phyloP scores from a whole-genome alignment of 2,888 invertebrate species.

The Lasius fuliginosus region DNA sequence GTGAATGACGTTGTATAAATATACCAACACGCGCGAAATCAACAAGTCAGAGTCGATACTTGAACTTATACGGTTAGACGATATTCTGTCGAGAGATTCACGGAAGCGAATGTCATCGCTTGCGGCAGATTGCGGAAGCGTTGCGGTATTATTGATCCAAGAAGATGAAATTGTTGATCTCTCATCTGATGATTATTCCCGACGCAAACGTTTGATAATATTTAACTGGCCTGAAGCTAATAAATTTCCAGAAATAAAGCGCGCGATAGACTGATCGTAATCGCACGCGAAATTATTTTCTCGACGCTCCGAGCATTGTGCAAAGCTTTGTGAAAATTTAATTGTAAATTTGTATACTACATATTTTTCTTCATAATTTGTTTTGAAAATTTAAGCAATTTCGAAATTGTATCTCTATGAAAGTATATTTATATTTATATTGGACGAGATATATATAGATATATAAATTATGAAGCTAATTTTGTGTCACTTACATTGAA shows the following conservation, averaged over 20 bases:
- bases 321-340: not conserved
- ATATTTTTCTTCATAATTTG: not conserved
- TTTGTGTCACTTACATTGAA: not conserved
- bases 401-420: not conserved
- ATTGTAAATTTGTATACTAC: not conserved
- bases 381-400: not conserved
- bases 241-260: conserved; percentile 13
- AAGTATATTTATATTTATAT: not conserved
- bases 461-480: not conserved
- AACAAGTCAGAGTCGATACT: conserved; percentile 55
- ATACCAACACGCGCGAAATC: conserved; percentile 39
- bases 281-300: conserved; percentile 14
- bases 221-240: not conserved
- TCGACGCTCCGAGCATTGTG: not conserved
- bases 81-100: conserved; percentile 34
- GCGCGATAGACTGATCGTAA: not conserved
- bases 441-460: no score
- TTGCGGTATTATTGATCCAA: conserved; percentile 33
- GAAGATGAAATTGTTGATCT: conserved; percentile 47
- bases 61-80: conserved; percentile 19
- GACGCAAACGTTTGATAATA: conserved; percentile 10
- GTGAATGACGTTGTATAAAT: conserved; percentile 49
- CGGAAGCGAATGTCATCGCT: conserved; percentile 33
- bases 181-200: not conserved
- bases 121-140: conserved; percentile 9